Base-by-base conservation (phyloP, 2,888 invertebrate species). In the Aphrophora alni region DNA sequence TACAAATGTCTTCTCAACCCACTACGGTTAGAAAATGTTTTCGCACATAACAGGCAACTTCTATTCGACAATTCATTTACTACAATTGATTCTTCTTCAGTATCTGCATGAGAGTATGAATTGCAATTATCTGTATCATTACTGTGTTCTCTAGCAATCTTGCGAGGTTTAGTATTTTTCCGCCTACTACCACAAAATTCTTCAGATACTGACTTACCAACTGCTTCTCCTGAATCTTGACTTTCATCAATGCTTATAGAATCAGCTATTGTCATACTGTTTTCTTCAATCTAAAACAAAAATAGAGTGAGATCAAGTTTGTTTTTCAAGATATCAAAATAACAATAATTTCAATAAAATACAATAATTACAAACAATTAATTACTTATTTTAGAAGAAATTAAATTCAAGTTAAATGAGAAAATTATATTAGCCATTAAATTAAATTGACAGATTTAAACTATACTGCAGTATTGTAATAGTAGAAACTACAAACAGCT, bases 31-130 rank as follows among this genome's bases (percentile, higher is more conserved):
- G 87, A 86, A 82, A 91, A 90, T 81, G 89, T 88, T 83, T 88
- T 88, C 76, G 90, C 90, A 84, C 91, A 91, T n/a, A 91, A 84
- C 76, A 91, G 86, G 85, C 91, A 91, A 33, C 88, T 86, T 83
- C 44, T 75, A 26, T 33, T 26, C 21, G 25, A 38, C 21, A 17
- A 44, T 27, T 24, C 26, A 38, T 25, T 75, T n/a, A 2, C 8
- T 28, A 73, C 3, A 21, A 26, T 51, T 7, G n/a, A 24, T 44
- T 70, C 74, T 73, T 76, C 79, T 71, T 77, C 81, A 33, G 28
- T 26, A 25, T 38, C 75, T 24, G 74, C 80, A 44, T 26, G 51
- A 25, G 28, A 78, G 74, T 69, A 80, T 24, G 71, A n/a, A 74
- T 79, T 87, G 89, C 76, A 80, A 79, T 80, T 71, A 78, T 82